phyloP scores from a whole-genome alignment of 1,140 invertebrate species.

The Mesaphorura yosii region DNA sequence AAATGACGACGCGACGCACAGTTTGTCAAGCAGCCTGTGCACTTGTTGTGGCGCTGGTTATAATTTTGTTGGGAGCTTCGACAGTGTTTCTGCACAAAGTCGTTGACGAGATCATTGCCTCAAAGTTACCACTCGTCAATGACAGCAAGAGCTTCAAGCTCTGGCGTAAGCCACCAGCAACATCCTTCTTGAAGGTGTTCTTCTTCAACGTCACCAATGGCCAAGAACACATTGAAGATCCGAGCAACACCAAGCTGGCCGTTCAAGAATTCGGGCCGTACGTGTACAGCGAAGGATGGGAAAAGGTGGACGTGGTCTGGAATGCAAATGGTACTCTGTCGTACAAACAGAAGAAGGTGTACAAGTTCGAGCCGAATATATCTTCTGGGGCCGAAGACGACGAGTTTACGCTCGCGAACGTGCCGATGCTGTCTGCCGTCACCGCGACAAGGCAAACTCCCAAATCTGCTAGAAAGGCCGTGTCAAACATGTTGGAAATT shows the following conservation, averaged over 20 bases:
- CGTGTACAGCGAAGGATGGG: slow-evolving; percentile 81
- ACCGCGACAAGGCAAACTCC: slow-evolving; percentile 40
- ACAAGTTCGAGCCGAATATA: slow-evolving; percentile 67
- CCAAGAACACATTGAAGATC: slow-evolving; percentile 58
- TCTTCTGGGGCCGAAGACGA: slow-evolving; percentile 69
- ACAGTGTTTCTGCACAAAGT: too few relatives aligned
- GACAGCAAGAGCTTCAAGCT: slow-evolving; percentile 69
- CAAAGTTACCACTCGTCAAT: slow-evolving; percentile 50
- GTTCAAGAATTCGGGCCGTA: slow-evolving; percentile 77
- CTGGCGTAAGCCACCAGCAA: slow-evolving; percentile 71
- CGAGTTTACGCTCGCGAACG: slow-evolving; percentile 76
- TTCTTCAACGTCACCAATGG: slow-evolving; percentile 81
- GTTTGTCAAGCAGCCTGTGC: too few relatives aligned
- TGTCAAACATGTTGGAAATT: slow-evolving; percentile 77
- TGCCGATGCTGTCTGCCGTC: slow-evolving; percentile 60
- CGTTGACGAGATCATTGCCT: too few relatives aligned
- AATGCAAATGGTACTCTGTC: slow-evolving; percentile 77
- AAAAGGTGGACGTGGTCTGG: slow-evolving; percentile 68
- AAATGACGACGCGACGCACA: too few relatives aligned
- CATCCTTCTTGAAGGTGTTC: slow-evolving; percentile 70
- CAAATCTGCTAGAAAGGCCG: slow-evolving; percentile 50
- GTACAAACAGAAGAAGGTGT: slow-evolving; percentile 73
- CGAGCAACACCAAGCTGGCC: slow-evolving; percentile 48
- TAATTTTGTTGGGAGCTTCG: too few relatives aligned
- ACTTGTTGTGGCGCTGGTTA: too few relatives aligned